A percentile compares a stretch with the other conserved stretches of the same genome.
phyloP scores from a whole-genome alignment of 64 coral and sea anemone genomes.

The Astreopora myriophthalma region DNA sequence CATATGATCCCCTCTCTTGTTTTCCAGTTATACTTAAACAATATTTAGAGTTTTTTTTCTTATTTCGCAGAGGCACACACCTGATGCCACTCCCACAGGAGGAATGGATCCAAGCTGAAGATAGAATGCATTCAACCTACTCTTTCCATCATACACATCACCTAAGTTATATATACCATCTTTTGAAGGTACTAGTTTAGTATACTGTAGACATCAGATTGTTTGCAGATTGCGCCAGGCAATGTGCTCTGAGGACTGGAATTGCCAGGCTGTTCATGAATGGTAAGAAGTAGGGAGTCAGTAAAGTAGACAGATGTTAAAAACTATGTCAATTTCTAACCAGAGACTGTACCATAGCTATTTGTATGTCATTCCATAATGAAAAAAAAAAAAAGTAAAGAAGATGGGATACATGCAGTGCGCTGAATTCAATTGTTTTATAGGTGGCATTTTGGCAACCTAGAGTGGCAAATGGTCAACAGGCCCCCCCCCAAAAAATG shows the following conservation, averaged over 20 bases:
- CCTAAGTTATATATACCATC: conserved; percentile 6
- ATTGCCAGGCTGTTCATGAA: too few species aligned
- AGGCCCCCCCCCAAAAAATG: too few species aligned
- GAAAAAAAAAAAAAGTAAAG: too few species aligned
- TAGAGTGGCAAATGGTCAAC: too few species aligned
- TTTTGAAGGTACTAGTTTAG: not conserved
- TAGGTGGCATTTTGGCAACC: too few species aligned
- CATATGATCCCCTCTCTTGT: not conserved
- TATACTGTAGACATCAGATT: not conserved
- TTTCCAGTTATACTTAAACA: not conserved
- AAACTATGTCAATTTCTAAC: too few species aligned
- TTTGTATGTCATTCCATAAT: too few species aligned
- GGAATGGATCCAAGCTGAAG: conserved; percentile 30
- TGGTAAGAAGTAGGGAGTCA: too few species aligned
- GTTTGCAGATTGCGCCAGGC: conserved; percentile 4
- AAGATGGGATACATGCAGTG: too few species aligned
- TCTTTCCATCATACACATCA: not conserved
- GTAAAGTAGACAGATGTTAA: too few species aligned
- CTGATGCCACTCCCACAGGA: conserved; percentile 42
- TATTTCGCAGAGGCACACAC: conserved; percentile 53
- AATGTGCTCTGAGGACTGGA: not conserved
- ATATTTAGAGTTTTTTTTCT: not conserved
- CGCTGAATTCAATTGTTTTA: too few species aligned
- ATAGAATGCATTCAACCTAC: not conserved
- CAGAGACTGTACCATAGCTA: too few species aligned